A percentile compares a stretch with the other conserved stretches of the same genome.
Evolutionary conservation across 1,140 invertebrate genomes (phyloP).

Genomic region (Cydia amplana): DNA sequence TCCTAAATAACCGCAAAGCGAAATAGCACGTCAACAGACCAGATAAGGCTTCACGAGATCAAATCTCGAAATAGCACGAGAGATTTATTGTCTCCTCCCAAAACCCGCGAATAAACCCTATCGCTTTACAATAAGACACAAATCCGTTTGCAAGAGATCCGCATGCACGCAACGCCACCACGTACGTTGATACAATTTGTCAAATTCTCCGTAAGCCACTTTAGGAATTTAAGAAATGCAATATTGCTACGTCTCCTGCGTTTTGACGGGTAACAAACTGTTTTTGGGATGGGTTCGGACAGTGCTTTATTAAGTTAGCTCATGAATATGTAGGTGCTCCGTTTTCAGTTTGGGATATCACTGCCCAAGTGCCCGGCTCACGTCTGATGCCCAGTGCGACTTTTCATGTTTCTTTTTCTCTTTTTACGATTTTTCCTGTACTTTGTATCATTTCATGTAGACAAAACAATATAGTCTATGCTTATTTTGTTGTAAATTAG

Average conservation of each 20-base stretch:
- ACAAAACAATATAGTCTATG: no score
- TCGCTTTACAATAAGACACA: not conserved
- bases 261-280: conserved; percentile 11
- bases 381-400: not conserved
- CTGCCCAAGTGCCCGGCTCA: not conserved
- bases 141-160: not conserved
- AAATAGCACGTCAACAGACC: conserved; percentile 27
- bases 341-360: not conserved
- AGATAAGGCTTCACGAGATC: conserved; percentile 19
- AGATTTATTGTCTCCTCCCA: conserved; percentile 21
- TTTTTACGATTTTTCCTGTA: no score
- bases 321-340: not conserved
- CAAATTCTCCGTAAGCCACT: conserved; percentile 30
- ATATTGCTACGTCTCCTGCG: conserved; percentile 23
- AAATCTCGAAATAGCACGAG: conserved; percentile 28
- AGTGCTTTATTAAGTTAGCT: not conserved
- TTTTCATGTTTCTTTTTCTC: not conserved
- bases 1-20: conserved; percentile 26
- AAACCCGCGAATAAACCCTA: not conserved
- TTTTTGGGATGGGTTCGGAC: conserved; percentile 11
- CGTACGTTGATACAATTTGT: conserved; percentile 21
- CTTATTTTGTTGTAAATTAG: no score
- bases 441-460: no score
- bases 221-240: conserved; percentile 32
- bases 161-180: not conserved